These are phyloP conservation scores for Eurypyga helias DNA, from an alignment of 2,113 vertebrate species.

Conservation along the genomic window DNA sequence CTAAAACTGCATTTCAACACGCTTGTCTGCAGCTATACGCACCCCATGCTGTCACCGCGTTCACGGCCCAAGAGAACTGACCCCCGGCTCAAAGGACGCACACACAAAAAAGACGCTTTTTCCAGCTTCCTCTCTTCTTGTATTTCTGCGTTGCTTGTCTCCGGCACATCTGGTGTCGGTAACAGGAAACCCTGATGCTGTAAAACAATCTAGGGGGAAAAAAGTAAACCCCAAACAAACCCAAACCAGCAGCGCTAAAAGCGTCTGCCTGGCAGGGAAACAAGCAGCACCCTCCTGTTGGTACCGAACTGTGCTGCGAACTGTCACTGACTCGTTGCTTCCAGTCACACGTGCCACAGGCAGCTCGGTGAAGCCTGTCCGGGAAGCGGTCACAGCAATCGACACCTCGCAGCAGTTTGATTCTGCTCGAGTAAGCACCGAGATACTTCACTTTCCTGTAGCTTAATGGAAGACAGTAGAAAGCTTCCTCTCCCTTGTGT, in stretches of 20 bases:
- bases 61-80: neutral
- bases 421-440: neutral
- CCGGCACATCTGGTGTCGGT: neutral
- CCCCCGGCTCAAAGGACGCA: neutral
- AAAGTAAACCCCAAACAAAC: neutral
- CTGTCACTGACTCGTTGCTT: neutral
- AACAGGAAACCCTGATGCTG: neutral
- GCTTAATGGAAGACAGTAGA: neutral
- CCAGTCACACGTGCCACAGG: neutral
- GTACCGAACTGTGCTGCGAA: rapidly evolving
- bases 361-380: rapidly evolving
- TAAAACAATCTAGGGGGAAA: neutral
- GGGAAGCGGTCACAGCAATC: neutral
- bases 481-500: neutral
- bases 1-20: neutral
- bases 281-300: neutral
- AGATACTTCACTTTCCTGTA: neutral
- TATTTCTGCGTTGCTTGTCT: neutral
- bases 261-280: neutral
- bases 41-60: neutral
- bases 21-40: neutral
- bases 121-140: neutral
- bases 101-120: neutral
- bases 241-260: neutral
- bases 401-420: neutral